These are phyloP conservation scores for Adela reaumurella DNA, from an alignment of 2,888 invertebrate genomes.

Conservation along the genomic window DNA sequence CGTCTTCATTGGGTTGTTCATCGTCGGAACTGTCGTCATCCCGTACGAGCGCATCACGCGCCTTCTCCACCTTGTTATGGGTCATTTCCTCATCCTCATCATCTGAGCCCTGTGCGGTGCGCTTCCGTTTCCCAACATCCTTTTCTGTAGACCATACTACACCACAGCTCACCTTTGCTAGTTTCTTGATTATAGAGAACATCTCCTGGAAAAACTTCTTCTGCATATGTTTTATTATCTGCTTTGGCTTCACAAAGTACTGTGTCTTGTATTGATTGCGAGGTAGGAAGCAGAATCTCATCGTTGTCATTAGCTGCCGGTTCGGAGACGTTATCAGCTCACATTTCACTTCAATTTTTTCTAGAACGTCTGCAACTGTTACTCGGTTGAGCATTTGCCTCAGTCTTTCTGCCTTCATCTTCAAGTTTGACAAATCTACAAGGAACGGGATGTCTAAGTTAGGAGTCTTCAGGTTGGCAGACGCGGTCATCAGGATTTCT, in stretches of 20 bases:
- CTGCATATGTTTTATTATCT: slow-evolving; percentile 72
- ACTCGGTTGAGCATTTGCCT: slow-evolving; percentile 73
- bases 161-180: slow-evolving; percentile 50
- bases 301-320: slow-evolving; percentile 60
- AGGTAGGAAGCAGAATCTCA: slow-evolving; percentile 73
- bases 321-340: slow-evolving; percentile 53
- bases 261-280: slow-evolving; percentile 68
- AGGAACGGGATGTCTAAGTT: slow-evolving; percentile 91
- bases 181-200: slow-evolving; percentile 59
- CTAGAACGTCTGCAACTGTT: slow-evolving; percentile 73
- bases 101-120: slow-evolving; percentile 29
- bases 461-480: slow-evolving; percentile 91
- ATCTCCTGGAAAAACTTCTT: slow-evolving; percentile 65
- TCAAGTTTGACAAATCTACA: slow-evolving; percentile 33
- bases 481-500: slow-evolving; percentile 96
- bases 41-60: slow-evolving; percentile 21
- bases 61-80: slow-evolving; percentile 17
- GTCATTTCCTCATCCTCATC: slow-evolving; percentile 26
- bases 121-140: slow-evolving; percentile 25
- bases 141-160: slow-evolving; percentile 49
- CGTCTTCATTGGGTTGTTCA: slow-evolving; percentile 60
- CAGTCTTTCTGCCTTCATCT: slow-evolving; percentile 64
- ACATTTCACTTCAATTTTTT: slow-evolving; percentile 62
- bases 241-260: slow-evolving; percentile 65
- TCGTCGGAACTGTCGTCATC: slow-evolving; percentile 63